phyloP scores from a whole-genome alignment of 2,888 invertebrate genomes.

The Dendrolimus houi region DNA sequence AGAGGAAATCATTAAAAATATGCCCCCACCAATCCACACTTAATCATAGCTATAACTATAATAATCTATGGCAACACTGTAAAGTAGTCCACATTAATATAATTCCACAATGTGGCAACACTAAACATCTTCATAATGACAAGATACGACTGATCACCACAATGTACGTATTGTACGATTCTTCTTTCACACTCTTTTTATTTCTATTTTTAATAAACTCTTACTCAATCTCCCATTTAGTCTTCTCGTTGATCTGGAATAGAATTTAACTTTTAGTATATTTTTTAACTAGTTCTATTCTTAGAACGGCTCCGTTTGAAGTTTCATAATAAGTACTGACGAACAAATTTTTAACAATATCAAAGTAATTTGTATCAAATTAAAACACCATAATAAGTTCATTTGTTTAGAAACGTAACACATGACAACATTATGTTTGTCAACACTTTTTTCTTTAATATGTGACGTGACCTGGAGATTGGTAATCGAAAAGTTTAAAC shows the following conservation, averaged over 20 bases:
- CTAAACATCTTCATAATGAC: constrained; percentile 26
- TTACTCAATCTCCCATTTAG: constrained; percentile 1
- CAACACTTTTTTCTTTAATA: no score
- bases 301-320: no score
- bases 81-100: constrained; percentile 1
- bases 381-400: no score
- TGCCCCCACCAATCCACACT: constrained; percentile 11
- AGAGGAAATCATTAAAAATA: background rate
- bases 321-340: no score
- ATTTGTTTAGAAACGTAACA: no score
- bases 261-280: no score
- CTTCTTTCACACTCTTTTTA: constrained; percentile 1
- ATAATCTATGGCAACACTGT: constrained; percentile 56
- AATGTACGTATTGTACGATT: background rate
- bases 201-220: background rate
- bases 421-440: no score
- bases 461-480: no score
- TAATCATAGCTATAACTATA: constrained; percentile 1
- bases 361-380: no score
- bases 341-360: no score
- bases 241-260: constrained; percentile 10
- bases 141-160: constrained; percentile 32
- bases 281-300: no score
- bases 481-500: no score
- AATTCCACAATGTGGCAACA: constrained; percentile 20